Evolutionary conservation across 2,797 vertebrate species (phyloP), one percentile per base, ranked within the genome.

Genomic region (Hippopotamyrus pictus): DNA sequence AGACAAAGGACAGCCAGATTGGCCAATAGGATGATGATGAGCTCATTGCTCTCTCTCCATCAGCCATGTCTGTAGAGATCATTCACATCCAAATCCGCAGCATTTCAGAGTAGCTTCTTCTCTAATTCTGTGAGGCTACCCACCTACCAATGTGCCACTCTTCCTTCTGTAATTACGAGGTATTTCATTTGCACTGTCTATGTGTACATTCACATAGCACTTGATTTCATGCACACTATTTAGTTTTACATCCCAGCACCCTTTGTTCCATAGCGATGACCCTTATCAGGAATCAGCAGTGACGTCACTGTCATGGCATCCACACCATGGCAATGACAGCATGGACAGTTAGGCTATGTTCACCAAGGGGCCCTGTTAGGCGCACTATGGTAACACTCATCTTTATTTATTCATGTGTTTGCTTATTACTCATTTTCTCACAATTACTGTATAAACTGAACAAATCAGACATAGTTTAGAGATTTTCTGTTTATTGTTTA

Each of bases 281-380:
- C 97, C 19, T 98, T 98, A 90, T 98, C 98, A 89, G 96, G 97
- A 0, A 94, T 99, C 93, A 99, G 97, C 95, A 99, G 98, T 95
- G 98, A 98, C 90, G 99, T 99, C 90, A 99, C 98, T 1, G 98
- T 99, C 90, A 98, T 99, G 37, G 97, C 98, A 88, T 98, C 98
- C 91, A 97, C 97, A 99, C 94, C 98, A 98, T 89, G 97, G 97
- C 90, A 99, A 98, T 95, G 97, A 94, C 93, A 97, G 97, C 92
- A 97, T 97, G 1, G 99, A 99, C 95, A 99, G 97, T 89, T 99
- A 98, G 98, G 97, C 97, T 0, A 97, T 98, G 90, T 99, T 92
- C 97, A 98, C 88, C 97, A 97, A 46, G 96, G 96, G 95, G 62
- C 97, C 96, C 0, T 96, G 97, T 90, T 97, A 95, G 89, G 98